These are phyloP conservation scores for Megalops cyprinoides DNA, from an alignment of 2,797 vertebrate genomes.

Conservation along the genomic window DNA sequence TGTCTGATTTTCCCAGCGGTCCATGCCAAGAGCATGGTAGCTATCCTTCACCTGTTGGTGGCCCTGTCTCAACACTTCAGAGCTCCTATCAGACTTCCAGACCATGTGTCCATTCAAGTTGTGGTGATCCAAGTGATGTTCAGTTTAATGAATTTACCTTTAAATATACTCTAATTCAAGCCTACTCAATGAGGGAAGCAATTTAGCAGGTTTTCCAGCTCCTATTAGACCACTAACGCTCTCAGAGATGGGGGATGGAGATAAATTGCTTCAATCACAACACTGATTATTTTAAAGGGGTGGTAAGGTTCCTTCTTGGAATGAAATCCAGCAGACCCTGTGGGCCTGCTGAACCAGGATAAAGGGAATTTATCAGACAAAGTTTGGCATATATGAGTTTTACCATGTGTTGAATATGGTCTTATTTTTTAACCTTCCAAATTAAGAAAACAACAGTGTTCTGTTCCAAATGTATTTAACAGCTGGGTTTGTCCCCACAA, in stretches of 20 bases:
- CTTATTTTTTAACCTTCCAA: no score
- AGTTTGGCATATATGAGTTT: background rate
- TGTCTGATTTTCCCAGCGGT: conserved; percentile 74
- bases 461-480: background rate
- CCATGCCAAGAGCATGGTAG: conserved; percentile 94
- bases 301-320: background rate
- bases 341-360: background rate
- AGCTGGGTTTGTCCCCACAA: background rate
- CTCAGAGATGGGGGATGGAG: no score
- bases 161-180: no score
- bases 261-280: background rate
- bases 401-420: background rate
- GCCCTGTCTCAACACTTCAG: conserved; percentile 94
- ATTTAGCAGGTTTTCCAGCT: background rate
- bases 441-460: background rate
- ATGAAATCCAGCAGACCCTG: background rate
- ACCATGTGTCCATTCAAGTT: conserved; percentile 95
- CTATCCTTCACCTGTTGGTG: conserved; percentile 94
- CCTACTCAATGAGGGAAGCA: no score
- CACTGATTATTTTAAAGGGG: background rate
- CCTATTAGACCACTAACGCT: background rate
- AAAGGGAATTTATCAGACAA: background rate
- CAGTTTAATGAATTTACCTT: no score
- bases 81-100: conserved; percentile 92
- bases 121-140: conserved; percentile 94